phyloP scores from a whole-genome alignment of 2,797 vertebrate genomes.

The Lepilemur septentrionalis region DNA sequence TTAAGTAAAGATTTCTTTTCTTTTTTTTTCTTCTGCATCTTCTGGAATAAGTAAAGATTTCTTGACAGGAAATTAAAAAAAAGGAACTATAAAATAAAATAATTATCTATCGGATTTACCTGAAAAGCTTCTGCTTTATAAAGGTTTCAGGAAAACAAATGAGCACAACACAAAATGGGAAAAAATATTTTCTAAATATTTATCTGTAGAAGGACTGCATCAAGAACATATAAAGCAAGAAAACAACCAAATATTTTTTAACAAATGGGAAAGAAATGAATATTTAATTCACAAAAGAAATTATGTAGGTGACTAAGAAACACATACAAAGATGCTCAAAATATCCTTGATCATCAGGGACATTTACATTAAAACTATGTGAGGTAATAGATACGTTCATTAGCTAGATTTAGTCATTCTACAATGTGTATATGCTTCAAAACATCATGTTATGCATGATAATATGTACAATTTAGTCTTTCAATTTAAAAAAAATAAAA shows the following conservation, averaged over 20 bases:
- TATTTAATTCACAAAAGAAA: neutral
- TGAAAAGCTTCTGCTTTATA: neutral
- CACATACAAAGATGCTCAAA: neutral
- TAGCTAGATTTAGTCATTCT: neutral
- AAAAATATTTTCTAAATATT: neutral
- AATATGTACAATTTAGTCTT: neutral
- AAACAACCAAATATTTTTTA: neutral
- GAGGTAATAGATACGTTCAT: neutral
- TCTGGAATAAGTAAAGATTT: neutral
- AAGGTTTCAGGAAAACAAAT: neutral
- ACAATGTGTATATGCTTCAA: neutral
- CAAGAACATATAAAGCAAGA: neutral
- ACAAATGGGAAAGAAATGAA: neutral
- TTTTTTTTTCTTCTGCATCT: too few species aligned
- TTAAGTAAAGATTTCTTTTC: too few species aligned
- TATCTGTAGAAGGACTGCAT: neutral
- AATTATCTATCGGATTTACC: neutral
- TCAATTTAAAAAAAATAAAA: neutral
- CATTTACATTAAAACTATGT: neutral
- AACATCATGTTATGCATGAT: neutral
- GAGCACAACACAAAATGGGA: neutral
- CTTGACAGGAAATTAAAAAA: neutral
- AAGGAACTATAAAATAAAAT: neutral
- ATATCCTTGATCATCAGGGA: neutral
- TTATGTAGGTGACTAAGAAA: neutral